A percentile compares a stretch with the other conserved stretches of the same genome.
phyloP scores from a whole-genome alignment of 2,113 vertebrate genomes.

The Mohoua ochrocephala region DNA sequence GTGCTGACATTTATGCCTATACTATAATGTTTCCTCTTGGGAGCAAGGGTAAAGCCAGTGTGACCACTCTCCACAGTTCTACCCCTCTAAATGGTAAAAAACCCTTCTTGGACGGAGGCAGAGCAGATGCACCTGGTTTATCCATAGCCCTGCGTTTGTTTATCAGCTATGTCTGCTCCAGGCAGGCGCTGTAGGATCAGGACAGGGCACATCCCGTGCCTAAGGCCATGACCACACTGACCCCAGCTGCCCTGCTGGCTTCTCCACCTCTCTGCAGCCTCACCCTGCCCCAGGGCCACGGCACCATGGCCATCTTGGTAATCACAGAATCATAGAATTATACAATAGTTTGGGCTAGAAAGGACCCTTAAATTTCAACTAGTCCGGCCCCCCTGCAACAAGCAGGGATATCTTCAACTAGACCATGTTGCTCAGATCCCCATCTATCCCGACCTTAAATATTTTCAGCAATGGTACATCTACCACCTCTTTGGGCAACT shows the following conservation, averaged over 20 bases:
- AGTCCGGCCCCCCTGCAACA: not conserved
- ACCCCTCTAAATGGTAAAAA: not conserved
- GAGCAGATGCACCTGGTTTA: not conserved
- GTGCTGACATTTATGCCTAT: not conserved
- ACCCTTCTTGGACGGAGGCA: not conserved
- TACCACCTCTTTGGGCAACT: not conserved
- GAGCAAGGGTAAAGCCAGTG: not conserved
- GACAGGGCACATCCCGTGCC: not conserved
- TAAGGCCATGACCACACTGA: fast-evolving
- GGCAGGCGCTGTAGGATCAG: not conserved
- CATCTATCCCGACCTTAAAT: not conserved
- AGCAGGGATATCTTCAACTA: not conserved
- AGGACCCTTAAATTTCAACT: not conserved
- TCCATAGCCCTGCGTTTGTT: not conserved
- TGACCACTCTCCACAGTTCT: not conserved
- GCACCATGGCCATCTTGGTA: not conserved
- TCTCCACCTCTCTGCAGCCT: not conserved
- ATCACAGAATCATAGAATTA: not conserved
- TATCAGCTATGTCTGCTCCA: not conserved
- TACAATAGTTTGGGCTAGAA: not conserved
- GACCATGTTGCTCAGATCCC: not conserved
- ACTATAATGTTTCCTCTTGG: not conserved
- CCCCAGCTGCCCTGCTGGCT: not conserved
- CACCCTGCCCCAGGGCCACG: fast-evolving
- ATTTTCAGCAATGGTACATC: not conserved